A percentile compares a stretch with the other conserved stretches of the same genome.
Conservation (phyloP, 2,888 invertebrate genomes). For the Lithophane socia region DNA sequence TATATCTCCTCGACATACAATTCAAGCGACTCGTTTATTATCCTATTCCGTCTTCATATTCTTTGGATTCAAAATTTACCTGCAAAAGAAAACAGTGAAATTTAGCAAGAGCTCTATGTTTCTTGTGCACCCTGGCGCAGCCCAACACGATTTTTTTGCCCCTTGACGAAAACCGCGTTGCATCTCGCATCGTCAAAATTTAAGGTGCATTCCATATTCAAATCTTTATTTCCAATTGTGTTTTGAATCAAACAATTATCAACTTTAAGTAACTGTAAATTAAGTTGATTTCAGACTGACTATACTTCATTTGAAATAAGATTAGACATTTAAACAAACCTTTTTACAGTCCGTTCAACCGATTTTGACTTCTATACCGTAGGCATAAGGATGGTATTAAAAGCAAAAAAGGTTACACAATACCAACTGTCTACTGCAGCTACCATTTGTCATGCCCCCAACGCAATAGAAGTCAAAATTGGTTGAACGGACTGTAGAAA, state of each 20-base stretch:
- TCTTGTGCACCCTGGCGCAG: not conserved
- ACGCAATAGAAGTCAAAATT: too few relatives aligned
- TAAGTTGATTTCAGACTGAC: not conserved
- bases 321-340: too few relatives aligned
- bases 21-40: slow-evolving; percentile 73
- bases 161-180: not conserved
- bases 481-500: too few relatives aligned
- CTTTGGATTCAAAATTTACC: slow-evolving; percentile 84
- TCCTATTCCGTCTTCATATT: slow-evolving; percentile 72
- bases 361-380: too few relatives aligned
- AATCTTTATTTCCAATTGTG: not conserved
- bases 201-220: not conserved
- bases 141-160: not conserved
- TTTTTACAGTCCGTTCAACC: too few relatives aligned
- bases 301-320: too few relatives aligned
- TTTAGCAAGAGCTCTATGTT: not conserved
- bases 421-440: too few relatives aligned
- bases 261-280: not conserved
- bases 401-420: too few relatives aligned
- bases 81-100: slow-evolving; percentile 62
- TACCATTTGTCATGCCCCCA: too few relatives aligned
- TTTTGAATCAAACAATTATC: not conserved
- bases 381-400: too few relatives aligned
- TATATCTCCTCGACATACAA: slow-evolving; percentile 77
- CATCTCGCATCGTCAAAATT: not conserved